phyloP scores from a whole-genome alignment of 2,113 vertebrate genomes.

The Oenanthe oenanthe region DNA sequence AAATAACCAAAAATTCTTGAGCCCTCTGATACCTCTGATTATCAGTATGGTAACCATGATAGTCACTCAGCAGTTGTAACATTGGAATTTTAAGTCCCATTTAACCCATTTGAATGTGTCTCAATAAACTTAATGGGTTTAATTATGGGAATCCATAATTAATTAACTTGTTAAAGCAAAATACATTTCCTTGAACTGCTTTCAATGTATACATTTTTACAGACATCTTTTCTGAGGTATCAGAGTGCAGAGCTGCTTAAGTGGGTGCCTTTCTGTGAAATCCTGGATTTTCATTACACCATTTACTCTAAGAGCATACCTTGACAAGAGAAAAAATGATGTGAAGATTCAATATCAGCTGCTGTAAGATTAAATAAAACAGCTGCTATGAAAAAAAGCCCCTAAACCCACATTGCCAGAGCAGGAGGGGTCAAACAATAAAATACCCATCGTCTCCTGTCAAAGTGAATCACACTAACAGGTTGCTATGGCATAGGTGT shows the following conservation, averaged over 20 bases:
- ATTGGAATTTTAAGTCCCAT: neutral
- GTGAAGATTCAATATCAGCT: constrained; percentile 38
- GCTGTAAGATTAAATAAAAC: constrained; percentile 66
- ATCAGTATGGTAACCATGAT: neutral
- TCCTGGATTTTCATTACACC: constrained; percentile 9
- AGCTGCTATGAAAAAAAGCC: constrained; percentile 17
- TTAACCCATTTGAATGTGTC: neutral
- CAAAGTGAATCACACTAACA: constrained; percentile 67
- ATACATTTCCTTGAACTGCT: neutral
- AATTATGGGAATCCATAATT: neutral
- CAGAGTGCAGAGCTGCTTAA: neutral
- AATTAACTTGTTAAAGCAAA: neutral
- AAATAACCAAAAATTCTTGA: neutral
- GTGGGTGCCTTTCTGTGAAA: neutral
- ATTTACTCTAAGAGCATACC: neutral
- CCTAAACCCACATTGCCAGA: constrained; percentile 1
- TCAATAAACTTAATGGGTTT: neutral
- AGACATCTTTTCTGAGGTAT: neutral
- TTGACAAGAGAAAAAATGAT: constrained; percentile 4
- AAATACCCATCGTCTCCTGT: constrained; percentile 58
- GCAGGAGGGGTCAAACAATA: constrained; percentile 66
- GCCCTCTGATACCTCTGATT: neutral
- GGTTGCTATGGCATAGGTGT: constrained; percentile 18
- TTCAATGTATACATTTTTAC: neutral
- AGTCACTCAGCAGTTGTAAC: neutral